These are phyloP conservation scores for Actinia tenebrosa DNA, from an alignment of 64 coral and sea anemone genomes.

Conservation along the genomic window DNA sequence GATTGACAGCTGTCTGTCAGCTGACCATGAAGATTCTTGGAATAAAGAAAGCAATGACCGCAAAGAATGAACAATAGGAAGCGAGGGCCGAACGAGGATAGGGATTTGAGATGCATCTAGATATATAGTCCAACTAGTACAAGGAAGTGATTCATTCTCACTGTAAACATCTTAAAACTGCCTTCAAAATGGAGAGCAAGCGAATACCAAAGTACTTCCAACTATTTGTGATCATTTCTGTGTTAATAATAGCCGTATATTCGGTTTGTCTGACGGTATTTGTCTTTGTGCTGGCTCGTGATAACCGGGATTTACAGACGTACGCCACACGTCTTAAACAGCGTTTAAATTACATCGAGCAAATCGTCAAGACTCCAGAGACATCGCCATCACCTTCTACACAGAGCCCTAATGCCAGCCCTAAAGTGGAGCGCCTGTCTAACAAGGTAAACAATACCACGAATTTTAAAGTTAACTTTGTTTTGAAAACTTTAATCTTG, in stretches of 20 bases:
- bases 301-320: slow-evolving; percentile 7
- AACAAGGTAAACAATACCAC: slow-evolving; percentile 2
- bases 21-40: not conserved
- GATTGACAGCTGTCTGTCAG: slow-evolving; percentile 15
- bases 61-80: slow-evolving; percentile 17
- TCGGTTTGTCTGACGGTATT: slow-evolving; percentile 27
- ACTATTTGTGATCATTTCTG: slow-evolving; percentile 5
- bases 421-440: not conserved
- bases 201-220: not conserved
- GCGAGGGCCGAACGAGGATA: not conserved
- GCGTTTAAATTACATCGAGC: not conserved
- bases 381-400: not conserved
- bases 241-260: slow-evolving; percentile 12
- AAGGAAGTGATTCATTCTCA: slow-evolving; percentile 9
- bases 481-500: not conserved
- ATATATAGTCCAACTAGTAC: not conserved
- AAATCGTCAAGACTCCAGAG: not conserved
- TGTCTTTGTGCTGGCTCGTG: not conserved
- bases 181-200: slow-evolving; percentile 5
- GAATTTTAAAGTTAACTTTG: not conserved
- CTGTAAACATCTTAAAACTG: not conserved
- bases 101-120: not conserved
- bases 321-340: slow-evolving; percentile 3
- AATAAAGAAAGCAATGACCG: slow-evolving; percentile 26
- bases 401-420: not conserved